Evolutionary conservation across 2,797 vertebrate genomes (phyloP).

Genomic region (Pteronotus mesoamericanus): DNA sequence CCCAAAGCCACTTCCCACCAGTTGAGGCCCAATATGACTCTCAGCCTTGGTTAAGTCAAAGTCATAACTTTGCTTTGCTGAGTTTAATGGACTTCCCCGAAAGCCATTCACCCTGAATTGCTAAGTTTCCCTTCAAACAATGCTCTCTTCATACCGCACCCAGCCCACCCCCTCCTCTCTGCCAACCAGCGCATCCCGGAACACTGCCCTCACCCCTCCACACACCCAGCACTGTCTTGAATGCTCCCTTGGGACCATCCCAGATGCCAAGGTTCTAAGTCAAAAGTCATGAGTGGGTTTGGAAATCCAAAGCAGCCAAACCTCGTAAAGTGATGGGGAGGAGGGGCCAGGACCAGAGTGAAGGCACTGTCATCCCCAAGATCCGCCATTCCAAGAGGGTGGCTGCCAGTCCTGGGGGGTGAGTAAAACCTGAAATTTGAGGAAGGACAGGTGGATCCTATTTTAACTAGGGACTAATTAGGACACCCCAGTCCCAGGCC

Average conservation of each 20-base stretch:
- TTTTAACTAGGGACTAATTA: constrained; percentile 65
- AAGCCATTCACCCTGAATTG: not conserved
- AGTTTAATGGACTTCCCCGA: not conserved
- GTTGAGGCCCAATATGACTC: not conserved
- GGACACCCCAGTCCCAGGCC: constrained; percentile 9
- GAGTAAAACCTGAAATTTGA: constrained; percentile 75
- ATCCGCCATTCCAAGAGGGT: not conserved
- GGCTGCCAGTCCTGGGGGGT: not conserved
- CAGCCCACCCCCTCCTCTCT: not conserved
- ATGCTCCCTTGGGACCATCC: constrained; percentile 32
- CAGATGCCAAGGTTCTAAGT: constrained; percentile 66
- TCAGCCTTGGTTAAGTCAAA: not conserved
- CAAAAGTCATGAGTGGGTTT: constrained; percentile 58
- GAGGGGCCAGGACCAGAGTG: not conserved
- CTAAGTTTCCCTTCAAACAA: not conserved
- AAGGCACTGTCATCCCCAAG: constrained; percentile 1
- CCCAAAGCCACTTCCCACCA: not conserved
- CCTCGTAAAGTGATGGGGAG: constrained; percentile 35
- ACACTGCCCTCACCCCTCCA: not conserved
- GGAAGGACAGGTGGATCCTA: constrained; percentile 62
- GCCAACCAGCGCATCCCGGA: not conserved
- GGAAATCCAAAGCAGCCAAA: constrained; percentile 57
- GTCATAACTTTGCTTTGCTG: not conserved
- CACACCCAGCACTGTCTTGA: not conserved
- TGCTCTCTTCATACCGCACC: not conserved